phyloP scores from a whole-genome alignment of 1,140 invertebrate genomes.

The Glomeris maerens region DNA sequence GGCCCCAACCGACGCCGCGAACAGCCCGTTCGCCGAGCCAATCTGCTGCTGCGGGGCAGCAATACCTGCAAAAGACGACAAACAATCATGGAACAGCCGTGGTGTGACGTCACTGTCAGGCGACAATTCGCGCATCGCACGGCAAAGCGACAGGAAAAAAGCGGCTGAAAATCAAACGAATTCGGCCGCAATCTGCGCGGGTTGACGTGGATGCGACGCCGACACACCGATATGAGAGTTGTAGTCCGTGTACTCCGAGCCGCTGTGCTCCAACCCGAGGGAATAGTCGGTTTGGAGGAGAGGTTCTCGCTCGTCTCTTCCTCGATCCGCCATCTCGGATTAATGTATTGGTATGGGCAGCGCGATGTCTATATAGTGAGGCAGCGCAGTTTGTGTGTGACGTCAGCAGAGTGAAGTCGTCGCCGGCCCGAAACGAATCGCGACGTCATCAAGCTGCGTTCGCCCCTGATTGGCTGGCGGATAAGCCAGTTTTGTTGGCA shows the following conservation, averaged over 20 bases:
- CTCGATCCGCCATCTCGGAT: neutral
- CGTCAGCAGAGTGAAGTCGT: no score
- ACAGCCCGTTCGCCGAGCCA: conserved; percentile 20
- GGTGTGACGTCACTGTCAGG: neutral
- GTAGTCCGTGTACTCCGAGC: neutral
- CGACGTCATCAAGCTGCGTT: no score
- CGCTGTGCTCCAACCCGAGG: neutral
- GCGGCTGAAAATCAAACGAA: neutral
- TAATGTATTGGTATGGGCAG: no score
- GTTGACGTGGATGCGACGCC: neutral
- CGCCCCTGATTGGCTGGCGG: no score
- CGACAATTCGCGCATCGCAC: neutral
- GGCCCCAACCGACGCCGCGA: conserved; percentile 64
- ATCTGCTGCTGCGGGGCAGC: neutral
- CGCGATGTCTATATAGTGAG: no score
- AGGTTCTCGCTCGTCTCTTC: conserved; percentile 8
- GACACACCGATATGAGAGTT: neutral
- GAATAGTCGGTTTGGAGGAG: conserved; percentile 6
- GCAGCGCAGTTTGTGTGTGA: no score
- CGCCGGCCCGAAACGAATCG: no score
- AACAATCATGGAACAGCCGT: neutral
- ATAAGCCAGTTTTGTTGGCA: no score
- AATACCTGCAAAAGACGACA: neutral
- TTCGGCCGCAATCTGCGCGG: neutral
- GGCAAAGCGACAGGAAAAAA: no score